Evolutionary conservation across 2,888 invertebrate species (phyloP).

Genomic region (Hanleya hanleyi): DNA sequence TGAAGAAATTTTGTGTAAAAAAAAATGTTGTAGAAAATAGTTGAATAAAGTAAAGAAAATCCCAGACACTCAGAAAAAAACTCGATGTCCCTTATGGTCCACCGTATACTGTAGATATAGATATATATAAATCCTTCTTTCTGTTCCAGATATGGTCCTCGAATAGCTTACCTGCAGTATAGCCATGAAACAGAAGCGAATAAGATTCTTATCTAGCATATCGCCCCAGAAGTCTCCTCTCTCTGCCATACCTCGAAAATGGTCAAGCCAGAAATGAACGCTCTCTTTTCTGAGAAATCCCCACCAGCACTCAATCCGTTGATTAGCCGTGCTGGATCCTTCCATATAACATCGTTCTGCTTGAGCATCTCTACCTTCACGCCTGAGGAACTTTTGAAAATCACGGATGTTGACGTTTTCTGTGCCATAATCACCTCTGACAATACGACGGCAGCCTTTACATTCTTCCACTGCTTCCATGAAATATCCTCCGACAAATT

Average conservation of each 20-base stretch:
- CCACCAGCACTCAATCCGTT: not conserved
- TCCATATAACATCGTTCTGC: not conserved
- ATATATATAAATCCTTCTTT: too few species aligned
- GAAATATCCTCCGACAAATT: constrained; percentile 13
- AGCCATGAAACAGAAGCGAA: not conserved
- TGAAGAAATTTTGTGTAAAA: too few species aligned
- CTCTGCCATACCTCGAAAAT: not conserved
- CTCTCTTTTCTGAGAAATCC: not conserved
- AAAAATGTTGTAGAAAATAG: too few species aligned
- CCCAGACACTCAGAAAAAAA: too few species aligned
- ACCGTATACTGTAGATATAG: too few species aligned
- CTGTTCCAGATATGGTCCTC: not conserved
- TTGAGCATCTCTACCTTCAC: not conserved
- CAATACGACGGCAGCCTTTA: not conserved
- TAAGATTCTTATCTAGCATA: not conserved
- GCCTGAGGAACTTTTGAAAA: constrained; percentile 4
- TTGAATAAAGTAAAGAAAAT: too few species aligned
- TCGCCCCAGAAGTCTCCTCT: not conserved
- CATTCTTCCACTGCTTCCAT: not conserved
- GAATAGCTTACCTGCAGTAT: not conserved
- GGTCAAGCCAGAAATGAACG: not conserved
- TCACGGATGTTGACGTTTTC: not conserved
- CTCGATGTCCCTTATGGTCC: too few species aligned
- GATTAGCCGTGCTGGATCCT: not conserved
- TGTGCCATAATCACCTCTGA: constrained; percentile 7